These are phyloP conservation scores for Alectoris magna DNA, from an alignment of 2,797 vertebrate genomes.

Conservation along the genomic window DNA sequence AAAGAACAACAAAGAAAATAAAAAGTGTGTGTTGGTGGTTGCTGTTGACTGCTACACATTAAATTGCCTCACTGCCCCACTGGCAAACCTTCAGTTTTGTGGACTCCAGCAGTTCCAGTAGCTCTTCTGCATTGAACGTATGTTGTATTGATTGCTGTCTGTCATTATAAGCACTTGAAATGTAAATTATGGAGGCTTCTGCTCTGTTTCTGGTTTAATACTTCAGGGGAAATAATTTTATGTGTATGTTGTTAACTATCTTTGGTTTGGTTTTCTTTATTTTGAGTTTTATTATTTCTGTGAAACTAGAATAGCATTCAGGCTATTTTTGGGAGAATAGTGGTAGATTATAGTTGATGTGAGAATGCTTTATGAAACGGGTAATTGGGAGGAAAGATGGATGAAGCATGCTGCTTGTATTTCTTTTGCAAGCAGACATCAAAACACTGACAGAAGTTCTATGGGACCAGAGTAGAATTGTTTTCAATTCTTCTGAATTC, in stretches of 20 bases:
- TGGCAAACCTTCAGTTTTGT: neutral
- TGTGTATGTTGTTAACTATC: neutral
- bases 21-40: neutral
- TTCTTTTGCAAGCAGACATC: neutral
- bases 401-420: neutral
- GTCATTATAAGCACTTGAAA: neutral
- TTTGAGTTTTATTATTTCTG: neutral
- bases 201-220: neutral
- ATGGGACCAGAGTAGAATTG: neutral
- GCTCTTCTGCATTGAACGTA: neutral
- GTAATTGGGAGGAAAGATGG: neutral
- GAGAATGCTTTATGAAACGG: neutral
- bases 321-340: neutral
- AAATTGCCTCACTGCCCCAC: neutral
- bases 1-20: neutral
- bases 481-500: neutral
- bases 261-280: neutral
- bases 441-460: neutral
- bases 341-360: neutral
- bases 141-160: neutral
- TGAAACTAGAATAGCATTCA: neutral
- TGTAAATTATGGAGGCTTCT: neutral
- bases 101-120: slow-evolving; percentile 6
- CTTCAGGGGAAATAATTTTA: neutral
- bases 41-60: neutral